Evolutionary conservation across 1,140 invertebrate species (phyloP).

Genomic region (Conus ventricosus): DNA sequence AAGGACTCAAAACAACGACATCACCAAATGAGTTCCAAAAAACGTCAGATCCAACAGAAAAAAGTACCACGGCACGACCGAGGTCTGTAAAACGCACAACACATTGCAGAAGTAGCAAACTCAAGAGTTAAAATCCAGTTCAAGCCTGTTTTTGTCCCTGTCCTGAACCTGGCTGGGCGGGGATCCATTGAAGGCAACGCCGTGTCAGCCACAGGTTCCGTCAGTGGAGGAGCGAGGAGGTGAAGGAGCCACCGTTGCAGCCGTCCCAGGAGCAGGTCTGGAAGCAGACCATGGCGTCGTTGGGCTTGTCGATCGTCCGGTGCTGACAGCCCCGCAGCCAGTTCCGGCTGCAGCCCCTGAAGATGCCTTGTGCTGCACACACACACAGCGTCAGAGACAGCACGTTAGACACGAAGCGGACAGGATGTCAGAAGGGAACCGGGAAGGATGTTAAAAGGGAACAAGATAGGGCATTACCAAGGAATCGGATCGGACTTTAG

Average conservation of each 20-base stretch:
- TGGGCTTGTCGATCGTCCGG: constrained; percentile 13
- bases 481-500: too few species aligned
- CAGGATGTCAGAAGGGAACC: too few species aligned
- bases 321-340: constrained; percentile 15
- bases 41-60: background rate
- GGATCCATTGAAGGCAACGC: background rate
- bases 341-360: constrained; percentile 32
- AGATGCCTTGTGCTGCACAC: constrained; percentile 23
- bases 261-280: constrained; percentile 32
- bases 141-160: background rate
- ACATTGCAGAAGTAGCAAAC: background rate
- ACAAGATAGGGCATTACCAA: too few species aligned
- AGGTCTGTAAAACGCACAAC: background rate
- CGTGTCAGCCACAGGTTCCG: background rate
- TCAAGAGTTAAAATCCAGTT: background rate
- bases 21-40: background rate
- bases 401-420: too few species aligned
- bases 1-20: background rate
- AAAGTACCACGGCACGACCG: too few species aligned
- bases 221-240: background rate
- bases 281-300: constrained; percentile 33
- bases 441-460: too few species aligned
- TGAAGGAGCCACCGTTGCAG: constrained; percentile 15
- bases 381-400: background rate
- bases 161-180: background rate